Evolutionary conservation across 37 sponge, comb jelly and placozoan species (phyloP).

Genomic region (Dysidea cf. avara): DNA sequence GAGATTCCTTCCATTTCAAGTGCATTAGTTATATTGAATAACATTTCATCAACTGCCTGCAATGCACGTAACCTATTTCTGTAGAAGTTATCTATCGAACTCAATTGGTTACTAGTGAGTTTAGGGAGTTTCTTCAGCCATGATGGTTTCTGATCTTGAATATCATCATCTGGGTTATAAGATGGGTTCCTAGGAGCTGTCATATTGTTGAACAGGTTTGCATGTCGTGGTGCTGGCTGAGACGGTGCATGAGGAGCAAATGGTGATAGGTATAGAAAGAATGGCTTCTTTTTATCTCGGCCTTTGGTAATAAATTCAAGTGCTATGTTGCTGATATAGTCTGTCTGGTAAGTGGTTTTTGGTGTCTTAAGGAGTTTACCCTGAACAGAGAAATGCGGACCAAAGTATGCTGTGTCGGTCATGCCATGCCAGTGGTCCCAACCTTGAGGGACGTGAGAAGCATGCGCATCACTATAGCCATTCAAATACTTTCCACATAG

Average conservation of each 20-base stretch:
- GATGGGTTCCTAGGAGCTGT: constrained; percentile 66
- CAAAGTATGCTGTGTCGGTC: constrained; percentile 68
- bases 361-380: constrained; percentile 49
- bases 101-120: constrained; percentile 31
- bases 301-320: not conserved
- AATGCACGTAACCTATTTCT: constrained; percentile 52
- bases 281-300: constrained; percentile 51
- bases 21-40: constrained; percentile 20
- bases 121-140: constrained; percentile 58
- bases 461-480: constrained; percentile 48
- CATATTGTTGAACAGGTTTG: constrained; percentile 40
- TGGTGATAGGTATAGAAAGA: constrained; percentile 70
- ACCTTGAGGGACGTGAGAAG: constrained; percentile 56
- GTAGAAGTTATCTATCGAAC: constrained; percentile 46
- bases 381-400: constrained; percentile 56
- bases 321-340: constrained; percentile 46
- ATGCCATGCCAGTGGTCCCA: constrained; percentile 78
- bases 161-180: constrained; percentile 48
- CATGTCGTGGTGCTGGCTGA: constrained; percentile 58
- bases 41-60: constrained; percentile 76
- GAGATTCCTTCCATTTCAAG: constrained; percentile 26
- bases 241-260: constrained; percentile 82
- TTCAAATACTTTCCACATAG: constrained; percentile 72
- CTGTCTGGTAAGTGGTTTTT: constrained; percentile 59
- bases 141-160: constrained; percentile 68